phyloP scores from a whole-genome alignment of 2,888 invertebrate species.

The Nysson spinosus region DNA sequence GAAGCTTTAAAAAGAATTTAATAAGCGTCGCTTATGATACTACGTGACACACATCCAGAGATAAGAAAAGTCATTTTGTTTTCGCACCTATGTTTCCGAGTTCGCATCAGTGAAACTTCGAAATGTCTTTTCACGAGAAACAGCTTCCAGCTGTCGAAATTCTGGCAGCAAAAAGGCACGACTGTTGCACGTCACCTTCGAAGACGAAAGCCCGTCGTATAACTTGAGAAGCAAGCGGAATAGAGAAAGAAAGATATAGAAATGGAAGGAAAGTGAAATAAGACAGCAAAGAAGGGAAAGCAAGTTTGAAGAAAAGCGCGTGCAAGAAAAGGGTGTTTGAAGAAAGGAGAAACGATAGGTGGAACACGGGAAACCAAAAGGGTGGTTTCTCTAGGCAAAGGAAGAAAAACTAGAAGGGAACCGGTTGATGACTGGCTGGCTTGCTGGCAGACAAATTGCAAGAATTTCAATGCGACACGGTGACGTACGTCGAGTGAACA shows the following conservation, averaged over 20 bases:
- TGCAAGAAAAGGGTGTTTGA: neutral
- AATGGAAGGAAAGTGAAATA: conserved; percentile 1
- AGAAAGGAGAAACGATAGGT: neutral
- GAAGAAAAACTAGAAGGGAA: neutral
- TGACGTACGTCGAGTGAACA: conserved; percentile 48
- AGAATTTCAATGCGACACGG: conserved; percentile 62
- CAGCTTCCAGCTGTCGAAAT: conserved; percentile 19
- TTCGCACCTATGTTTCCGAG: neutral
- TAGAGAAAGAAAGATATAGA: neutral
- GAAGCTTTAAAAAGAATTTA: neutral
- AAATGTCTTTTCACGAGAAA: conserved; percentile 1
- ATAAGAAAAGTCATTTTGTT: neutral
- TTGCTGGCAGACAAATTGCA: conserved; percentile 60
- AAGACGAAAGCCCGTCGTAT: conserved; percentile 14
- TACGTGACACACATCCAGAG: too few relatives aligned
- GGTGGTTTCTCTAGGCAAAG: neutral
- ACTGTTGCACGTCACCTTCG: conserved; percentile 18
- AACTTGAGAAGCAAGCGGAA: neutral
- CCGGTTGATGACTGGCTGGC: conserved; percentile 31
- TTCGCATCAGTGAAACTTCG: conserved; percentile 2
- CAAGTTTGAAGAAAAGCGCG: neutral
- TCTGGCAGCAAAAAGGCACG: conserved; percentile 15
- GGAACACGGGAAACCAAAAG: neutral
- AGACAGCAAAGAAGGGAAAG: conserved; percentile 1
- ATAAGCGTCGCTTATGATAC: too few relatives aligned